A percentile compares a stretch with the other conserved stretches of the same genome.
Evolutionary conservation across 2,113 vertebrate species (phyloP).

Genomic region (Eptesicus fuscus): DNA sequence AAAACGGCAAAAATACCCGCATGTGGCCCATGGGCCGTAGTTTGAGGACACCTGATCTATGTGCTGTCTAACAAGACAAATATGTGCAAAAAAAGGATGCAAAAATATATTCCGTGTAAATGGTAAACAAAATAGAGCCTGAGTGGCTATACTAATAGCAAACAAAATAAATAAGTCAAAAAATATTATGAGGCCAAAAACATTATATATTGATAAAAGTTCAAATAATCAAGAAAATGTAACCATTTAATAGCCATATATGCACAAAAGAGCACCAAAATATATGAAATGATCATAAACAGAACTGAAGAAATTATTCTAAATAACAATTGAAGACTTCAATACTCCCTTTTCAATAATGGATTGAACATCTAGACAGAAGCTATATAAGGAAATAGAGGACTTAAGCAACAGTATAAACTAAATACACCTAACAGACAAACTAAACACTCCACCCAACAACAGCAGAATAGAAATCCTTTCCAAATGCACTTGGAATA

Average conservation of each 20-base stretch:
- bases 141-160: neutral
- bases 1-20: too few relatives aligned
- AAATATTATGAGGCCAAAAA: neutral
- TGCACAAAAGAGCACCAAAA: neutral
- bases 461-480: neutral
- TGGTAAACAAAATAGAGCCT: neutral
- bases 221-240: neutral
- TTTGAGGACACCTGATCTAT: too few relatives aligned
- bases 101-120: neutral
- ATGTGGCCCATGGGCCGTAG: too few relatives aligned
- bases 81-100: neutral
- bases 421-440: neutral
- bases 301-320: neutral
- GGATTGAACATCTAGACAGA: neutral
- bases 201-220: neutral
- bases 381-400: neutral
- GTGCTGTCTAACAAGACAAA: neutral
- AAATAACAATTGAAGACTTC: neutral
- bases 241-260: neutral
- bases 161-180: neutral
- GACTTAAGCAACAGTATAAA: neutral
- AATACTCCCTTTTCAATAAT: neutral
- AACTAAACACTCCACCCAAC: neutral
- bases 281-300: neutral
- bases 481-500: neutral